Conservation (phyloP, 2,113 vertebrate species). For the Ptilorrhoa leucosticta region DNA sequence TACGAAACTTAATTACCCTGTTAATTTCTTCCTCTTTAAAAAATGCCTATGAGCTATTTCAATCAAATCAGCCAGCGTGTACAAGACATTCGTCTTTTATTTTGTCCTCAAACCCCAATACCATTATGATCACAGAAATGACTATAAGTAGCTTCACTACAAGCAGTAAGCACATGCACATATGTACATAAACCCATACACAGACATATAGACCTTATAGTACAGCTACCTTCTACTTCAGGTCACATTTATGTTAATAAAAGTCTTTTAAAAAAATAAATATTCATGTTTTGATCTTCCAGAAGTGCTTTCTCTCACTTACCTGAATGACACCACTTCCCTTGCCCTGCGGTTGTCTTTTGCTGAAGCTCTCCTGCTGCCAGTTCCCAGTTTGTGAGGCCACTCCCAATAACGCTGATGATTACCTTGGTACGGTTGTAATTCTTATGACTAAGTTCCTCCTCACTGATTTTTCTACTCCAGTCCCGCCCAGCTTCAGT, state of each 20-base stretch:
- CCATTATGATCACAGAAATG: neutral
- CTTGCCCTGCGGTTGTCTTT: neutral
- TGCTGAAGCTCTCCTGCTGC: neutral
- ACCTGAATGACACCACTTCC: neutral
- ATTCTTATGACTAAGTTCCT: neutral
- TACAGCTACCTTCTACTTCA: neutral
- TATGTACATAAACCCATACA: neutral
- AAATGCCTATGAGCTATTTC: neutral
- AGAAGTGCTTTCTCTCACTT: neutral
- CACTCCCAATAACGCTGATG: neutral
- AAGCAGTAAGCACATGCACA: neutral
- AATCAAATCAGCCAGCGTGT: neutral
- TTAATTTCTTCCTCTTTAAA: neutral
- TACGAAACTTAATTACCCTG: neutral
- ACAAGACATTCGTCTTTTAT: neutral
- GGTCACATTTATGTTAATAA: neutral
- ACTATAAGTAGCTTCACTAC: neutral
- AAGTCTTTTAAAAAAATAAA: neutral
- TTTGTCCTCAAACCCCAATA: neutral
- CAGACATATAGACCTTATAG: accelerated
- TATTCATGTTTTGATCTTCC: neutral
- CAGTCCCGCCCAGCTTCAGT: neutral
- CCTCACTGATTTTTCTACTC: neutral
- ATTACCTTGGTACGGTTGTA: neutral
- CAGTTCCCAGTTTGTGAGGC: neutral